phyloP scores from a whole-genome alignment of 2,888 invertebrate species.

The Axea sp. region DNA sequence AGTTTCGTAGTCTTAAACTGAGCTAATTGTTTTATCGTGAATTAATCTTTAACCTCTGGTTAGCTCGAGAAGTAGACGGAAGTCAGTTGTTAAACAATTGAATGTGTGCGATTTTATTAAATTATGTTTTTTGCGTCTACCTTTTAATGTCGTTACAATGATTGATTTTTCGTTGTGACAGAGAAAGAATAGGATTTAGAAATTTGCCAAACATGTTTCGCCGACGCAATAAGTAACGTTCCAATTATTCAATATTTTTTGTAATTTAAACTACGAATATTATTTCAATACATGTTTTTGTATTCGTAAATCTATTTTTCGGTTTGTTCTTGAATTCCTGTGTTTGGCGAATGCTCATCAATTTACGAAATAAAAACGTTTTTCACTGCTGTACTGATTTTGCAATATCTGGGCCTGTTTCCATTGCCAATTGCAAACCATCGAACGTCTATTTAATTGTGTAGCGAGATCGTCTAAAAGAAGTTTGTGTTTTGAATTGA shows the following conservation, averaged over 20 bases:
- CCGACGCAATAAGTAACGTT: too few species aligned
- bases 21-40: conserved; percentile 19
- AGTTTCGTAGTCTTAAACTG: conserved; percentile 8
- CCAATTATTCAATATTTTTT: too few species aligned
- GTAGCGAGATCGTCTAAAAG: too few species aligned
- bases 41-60: neutral
- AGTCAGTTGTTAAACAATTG: conserved; percentile 42
- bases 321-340: conserved; percentile 6
- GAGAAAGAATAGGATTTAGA: conserved; percentile 8
- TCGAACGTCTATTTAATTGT: too few species aligned
- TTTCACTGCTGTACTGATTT: conserved; percentile 45
- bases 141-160: conserved; percentile 11
- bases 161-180: conserved; percentile 17
- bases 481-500: too few species aligned
- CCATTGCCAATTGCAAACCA: too few species aligned
- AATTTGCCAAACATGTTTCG: conserved; percentile 16
- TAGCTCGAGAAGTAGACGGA: neutral
- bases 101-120: conserved; percentile 12
- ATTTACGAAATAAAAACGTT: conserved; percentile 28
- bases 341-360: conserved; percentile 24
- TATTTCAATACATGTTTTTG: too few species aligned
- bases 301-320: too few species aligned
- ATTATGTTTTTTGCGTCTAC: neutral
- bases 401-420: too few species aligned
- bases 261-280: too few species aligned